A percentile compares a stretch with the other conserved stretches of the same genome.
Evolutionary conservation across 2,797 vertebrate species (phyloP).

Genomic region (Acrocephalus scirpaceus): DNA sequence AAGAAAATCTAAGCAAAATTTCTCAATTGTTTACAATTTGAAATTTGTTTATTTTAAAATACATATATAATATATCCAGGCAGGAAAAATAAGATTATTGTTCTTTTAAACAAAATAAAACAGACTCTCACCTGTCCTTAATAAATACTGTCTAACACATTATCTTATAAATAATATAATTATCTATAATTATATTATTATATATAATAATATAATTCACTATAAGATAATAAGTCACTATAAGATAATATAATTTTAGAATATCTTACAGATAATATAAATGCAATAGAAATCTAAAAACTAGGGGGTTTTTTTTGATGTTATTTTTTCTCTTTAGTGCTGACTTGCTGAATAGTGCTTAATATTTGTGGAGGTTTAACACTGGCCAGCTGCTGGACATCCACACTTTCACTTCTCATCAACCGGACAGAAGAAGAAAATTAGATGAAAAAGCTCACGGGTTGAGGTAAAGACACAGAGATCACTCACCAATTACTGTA

Average conservation of each 20-base stretch:
- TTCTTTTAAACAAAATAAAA: neutral
- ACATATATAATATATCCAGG: neutral
- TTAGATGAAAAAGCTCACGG: neutral
- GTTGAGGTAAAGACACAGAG: neutral
- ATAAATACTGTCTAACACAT: neutral
- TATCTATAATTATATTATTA: no score
- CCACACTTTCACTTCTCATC: neutral
- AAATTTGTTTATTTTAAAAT: neutral
- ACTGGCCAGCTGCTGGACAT: neutral
- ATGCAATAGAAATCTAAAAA: neutral
- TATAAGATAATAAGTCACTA: no score
- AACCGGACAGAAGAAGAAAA: neutral
- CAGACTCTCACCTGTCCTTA: neutral
- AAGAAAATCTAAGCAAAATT: neutral
- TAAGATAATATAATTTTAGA: neutral
- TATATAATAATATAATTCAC: no score
- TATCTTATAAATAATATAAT: neutral
- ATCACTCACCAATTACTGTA: neutral
- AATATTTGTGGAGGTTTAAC: neutral
- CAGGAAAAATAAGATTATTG: neutral
- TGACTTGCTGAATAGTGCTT: neutral
- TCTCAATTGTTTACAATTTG: neutral
- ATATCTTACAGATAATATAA: neutral
- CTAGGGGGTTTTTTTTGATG: fast-evolving
- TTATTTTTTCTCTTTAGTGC: neutral